Percentiles rank a stretch among this genome's conserved stretches.
phyloP scores from a whole-genome alignment of 2,797 vertebrate species.

The Lagodon rhomboides region DNA sequence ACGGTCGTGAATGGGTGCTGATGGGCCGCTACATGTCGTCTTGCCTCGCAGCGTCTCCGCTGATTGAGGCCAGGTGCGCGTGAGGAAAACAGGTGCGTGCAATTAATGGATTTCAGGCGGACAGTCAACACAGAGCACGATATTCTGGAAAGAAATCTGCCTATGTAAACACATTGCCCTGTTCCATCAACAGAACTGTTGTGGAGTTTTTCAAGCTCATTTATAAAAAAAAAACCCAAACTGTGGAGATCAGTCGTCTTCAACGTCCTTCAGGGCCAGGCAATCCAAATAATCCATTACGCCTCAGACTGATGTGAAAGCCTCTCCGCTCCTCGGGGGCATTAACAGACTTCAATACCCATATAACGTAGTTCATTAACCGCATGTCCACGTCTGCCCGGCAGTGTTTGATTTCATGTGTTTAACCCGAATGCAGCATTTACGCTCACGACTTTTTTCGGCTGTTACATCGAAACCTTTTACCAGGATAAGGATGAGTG shows the following conservation, averaged over 20 bases:
- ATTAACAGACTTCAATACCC: constrained; percentile 40
- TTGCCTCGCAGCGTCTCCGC: constrained; percentile 9
- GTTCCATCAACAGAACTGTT: constrained; percentile 24
- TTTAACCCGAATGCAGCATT: constrained; percentile 30
- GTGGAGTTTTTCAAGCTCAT: not conserved
- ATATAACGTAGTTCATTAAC: constrained; percentile 57
- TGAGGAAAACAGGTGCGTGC: constrained; percentile 18
- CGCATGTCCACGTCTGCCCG: constrained; percentile 30
- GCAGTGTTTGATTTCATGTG: constrained; percentile 35
- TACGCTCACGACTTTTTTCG: constrained; percentile 12
- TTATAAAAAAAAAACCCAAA: not conserved
- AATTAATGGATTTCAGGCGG: not conserved
- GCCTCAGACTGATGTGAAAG: constrained; percentile 40
- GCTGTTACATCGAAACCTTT: constrained; percentile 12
- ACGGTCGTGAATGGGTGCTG: constrained; percentile 1
- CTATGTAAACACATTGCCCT: not conserved
- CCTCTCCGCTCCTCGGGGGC: constrained; percentile 43
- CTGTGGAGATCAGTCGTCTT: constrained; percentile 20
- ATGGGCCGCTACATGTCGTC: constrained; percentile 3
- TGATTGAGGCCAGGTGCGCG: constrained; percentile 25
- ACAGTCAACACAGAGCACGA: not conserved
- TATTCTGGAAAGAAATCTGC: not conserved
- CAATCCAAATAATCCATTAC: constrained; percentile 51
- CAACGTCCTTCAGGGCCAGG: constrained; percentile 27
- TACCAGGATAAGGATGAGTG: not conserved